Evolutionary conservation across 2,797 vertebrate genomes (phyloP).

Genomic region (Onychomys leucogaster): DNA sequence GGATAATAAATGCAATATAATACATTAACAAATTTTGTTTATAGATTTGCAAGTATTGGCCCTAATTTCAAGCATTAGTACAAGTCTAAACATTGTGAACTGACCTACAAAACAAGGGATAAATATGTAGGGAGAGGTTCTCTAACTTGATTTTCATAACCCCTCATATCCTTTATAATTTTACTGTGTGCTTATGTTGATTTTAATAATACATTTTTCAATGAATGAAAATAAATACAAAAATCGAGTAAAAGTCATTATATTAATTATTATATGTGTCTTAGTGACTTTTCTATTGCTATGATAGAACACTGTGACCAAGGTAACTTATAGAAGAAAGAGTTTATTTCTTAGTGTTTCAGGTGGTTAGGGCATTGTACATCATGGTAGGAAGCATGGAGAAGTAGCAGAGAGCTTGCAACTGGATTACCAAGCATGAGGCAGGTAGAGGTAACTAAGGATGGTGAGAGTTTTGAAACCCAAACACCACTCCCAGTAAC

Average conservation of each 20-base stretch:
- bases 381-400: not conserved
- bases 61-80: not conserved
- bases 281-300: not conserved
- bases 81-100: not conserved
- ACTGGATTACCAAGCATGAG: not conserved
- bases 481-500: not conserved
- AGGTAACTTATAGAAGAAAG: not conserved
- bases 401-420: too few relatives aligned
- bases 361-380: not conserved
- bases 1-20: not conserved
- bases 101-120: not conserved
- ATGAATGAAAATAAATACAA: not conserved
- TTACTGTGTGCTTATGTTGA: not conserved
- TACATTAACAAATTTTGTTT: not conserved
- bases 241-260: not conserved
- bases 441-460: not conserved
- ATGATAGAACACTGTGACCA: not conserved
- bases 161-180: not conserved
- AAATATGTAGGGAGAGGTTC: not conserved
- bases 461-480: not conserved
- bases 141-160: not conserved
- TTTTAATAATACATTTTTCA: constrained; percentile 21
- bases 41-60: too few relatives aligned
- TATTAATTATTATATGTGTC: not conserved
- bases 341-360: not conserved